These are phyloP conservation scores for Shinisaurus crocodilurus DNA, from an alignment of 2,113 vertebrate species.

Conservation along the genomic window DNA sequence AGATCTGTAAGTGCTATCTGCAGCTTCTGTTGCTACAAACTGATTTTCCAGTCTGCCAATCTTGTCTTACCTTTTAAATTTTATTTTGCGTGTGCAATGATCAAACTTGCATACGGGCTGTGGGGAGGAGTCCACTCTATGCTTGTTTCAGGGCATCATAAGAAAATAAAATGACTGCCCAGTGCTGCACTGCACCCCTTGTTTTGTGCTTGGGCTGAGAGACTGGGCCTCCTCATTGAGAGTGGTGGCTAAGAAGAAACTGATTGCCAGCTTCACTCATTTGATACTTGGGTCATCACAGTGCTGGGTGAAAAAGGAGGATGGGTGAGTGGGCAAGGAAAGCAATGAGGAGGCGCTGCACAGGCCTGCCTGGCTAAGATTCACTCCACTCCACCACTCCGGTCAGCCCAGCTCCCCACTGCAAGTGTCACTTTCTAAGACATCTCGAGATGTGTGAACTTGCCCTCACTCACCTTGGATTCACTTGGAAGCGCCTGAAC, in stretches of 20 bases:
- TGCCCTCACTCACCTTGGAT: background rate
- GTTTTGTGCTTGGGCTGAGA: background rate
- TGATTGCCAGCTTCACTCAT: background rate
- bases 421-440: background rate
- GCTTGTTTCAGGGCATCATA: background rate
- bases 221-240: background rate
- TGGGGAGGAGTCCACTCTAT: background rate
- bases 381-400: background rate
- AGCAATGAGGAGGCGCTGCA: background rate
- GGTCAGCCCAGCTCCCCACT: background rate
- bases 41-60: background rate
- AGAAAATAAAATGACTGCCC: background rate
- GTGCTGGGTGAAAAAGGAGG: background rate
- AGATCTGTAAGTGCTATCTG: background rate
- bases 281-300: background rate
- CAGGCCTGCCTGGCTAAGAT: too few species aligned
- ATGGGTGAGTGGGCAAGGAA: background rate
- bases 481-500: background rate
- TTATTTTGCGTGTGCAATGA: background rate
- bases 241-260: background rate
- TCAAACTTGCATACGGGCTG: background rate
- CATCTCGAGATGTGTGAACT: background rate
- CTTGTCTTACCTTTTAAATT: background rate
- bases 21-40: background rate
- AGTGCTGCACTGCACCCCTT: background rate